These are phyloP conservation scores for Gila robusta DNA, from an alignment of 2,797 vertebrate species.

Conservation along the genomic window DNA sequence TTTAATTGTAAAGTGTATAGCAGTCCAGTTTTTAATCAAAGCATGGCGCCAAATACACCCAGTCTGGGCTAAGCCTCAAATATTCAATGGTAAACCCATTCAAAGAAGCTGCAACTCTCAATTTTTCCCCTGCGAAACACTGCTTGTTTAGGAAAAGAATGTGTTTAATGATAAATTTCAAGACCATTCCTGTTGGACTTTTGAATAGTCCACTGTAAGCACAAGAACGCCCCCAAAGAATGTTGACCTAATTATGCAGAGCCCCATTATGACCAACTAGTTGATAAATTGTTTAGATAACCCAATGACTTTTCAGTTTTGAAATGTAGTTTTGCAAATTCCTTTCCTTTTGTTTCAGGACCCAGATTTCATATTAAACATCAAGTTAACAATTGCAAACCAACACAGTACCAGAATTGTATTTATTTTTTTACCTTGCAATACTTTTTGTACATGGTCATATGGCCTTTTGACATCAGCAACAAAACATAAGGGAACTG, in stretches of 20 bases:
- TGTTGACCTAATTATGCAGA: not conserved
- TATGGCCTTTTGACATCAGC: not conserved
- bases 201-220: not conserved
- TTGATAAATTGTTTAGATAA: not conserved
- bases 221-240: not conserved
- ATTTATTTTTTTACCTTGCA: not conserved
- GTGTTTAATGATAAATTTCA: not conserved
- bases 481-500: too few relatives aligned
- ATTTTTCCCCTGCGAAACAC: not conserved
- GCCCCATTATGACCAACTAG: not conserved
- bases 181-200: constrained; percentile 1
- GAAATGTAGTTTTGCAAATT: not conserved
- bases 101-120: not conserved
- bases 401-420: not conserved
- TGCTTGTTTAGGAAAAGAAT: not conserved
- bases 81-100: not conserved
- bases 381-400: not conserved
- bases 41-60: not conserved
- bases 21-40: not conserved
- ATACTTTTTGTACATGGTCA: not conserved
- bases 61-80: not conserved
- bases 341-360: not conserved
- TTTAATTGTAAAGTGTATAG: not conserved
- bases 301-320: not conserved
- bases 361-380: not conserved